phyloP scores from a whole-genome alignment of 2,888 invertebrate genomes.

The Clunio marinus region DNA sequence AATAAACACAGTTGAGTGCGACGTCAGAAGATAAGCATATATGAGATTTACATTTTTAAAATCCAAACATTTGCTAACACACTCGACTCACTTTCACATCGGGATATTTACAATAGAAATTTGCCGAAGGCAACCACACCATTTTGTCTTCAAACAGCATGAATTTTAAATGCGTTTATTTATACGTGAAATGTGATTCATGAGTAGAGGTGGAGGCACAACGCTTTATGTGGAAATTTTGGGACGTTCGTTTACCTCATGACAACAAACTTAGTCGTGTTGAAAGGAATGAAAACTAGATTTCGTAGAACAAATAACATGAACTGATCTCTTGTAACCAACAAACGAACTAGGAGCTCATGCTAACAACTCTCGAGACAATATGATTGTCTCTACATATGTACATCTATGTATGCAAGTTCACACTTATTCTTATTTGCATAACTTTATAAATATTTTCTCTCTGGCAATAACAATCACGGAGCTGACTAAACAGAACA shows the following conservation, averaged over 20 bases:
- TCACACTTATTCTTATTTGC: slow-evolving; percentile 32
- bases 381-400: slow-evolving; percentile 15
- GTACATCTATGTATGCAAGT: slow-evolving; percentile 15
- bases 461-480: not conserved
- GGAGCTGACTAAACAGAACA: not conserved
- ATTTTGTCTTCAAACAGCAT: slow-evolving; percentile 36
- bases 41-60: slow-evolving; percentile 32
- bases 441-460: slow-evolving; percentile 34
- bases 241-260: no score
- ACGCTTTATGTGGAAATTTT: not conserved
- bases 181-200: slow-evolving; percentile 27
- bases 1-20: no score
- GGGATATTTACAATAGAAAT: not conserved
- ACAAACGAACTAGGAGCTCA: not conserved
- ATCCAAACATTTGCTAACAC: slow-evolving; percentile 16
- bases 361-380: not conserved
- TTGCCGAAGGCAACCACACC: slow-evolving; percentile 25
- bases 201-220: not conserved
- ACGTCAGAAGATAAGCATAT: not conserved
- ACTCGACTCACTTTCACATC: not conserved
- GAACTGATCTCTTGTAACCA: no score
- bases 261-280: no score
- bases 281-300: not conserved
- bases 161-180: slow-evolving; percentile 38
- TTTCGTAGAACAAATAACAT: no score